Evolutionary conservation across 2,888 invertebrate genomes (phyloP).

Genomic region (Ophion costatus): DNA sequence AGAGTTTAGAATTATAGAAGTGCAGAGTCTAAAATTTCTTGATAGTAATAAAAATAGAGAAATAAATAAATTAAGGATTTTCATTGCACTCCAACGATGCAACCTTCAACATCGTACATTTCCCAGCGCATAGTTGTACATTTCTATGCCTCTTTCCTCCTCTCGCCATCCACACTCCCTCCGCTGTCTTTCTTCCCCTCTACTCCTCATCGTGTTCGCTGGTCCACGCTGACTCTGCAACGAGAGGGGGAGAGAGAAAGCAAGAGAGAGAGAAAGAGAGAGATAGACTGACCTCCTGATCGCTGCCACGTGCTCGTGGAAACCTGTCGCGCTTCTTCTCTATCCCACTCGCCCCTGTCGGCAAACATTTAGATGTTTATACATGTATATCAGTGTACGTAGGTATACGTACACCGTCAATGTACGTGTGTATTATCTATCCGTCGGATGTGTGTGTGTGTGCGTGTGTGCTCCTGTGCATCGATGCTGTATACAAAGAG

Average conservation of each 20-base stretch:
- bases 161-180: not conserved
- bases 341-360: constrained; percentile 43
- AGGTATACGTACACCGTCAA: not conserved
- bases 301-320: constrained; percentile 72
- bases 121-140: constrained; percentile 23
- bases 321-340: constrained; percentile 77
- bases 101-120: not conserved
- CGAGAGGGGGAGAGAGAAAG: constrained; percentile 26
- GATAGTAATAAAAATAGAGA: too few relatives aligned
- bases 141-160: not conserved
- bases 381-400: not conserved
- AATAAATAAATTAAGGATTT: too few relatives aligned
- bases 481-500: not conserved
- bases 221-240: constrained; percentile 42
- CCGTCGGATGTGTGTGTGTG: not conserved
- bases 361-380: constrained; percentile 33
- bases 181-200: not conserved
- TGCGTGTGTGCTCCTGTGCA: not conserved
- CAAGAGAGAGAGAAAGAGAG: constrained; percentile 16
- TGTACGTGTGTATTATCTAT: constrained; percentile 17
- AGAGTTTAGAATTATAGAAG: too few relatives aligned
- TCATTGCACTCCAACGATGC: too few relatives aligned
- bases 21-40: too few relatives aligned
- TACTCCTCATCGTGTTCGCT: not conserved
- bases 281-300: constrained; percentile 57